Conservation (phyloP, 1,140 invertebrate genomes). For the Heliconius congener region DNA sequence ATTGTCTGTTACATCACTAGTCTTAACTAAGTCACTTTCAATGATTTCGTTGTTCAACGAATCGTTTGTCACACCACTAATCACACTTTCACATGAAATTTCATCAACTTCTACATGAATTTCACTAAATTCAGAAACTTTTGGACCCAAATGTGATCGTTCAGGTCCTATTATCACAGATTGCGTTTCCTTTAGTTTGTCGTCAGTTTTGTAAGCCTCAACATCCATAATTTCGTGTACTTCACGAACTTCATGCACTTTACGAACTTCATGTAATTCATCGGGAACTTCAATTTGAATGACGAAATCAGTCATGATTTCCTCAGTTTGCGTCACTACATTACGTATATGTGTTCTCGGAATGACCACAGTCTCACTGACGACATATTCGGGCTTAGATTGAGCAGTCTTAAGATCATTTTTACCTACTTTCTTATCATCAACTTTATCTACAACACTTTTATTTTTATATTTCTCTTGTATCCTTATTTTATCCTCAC, state of each 20-base stretch:
- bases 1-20: constrained; percentile 41
- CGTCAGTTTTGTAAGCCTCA: constrained; percentile 7
- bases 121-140: constrained; percentile 23
- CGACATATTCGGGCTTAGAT: constrained; percentile 27
- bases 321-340: constrained; percentile 32
- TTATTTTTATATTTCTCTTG: constrained; percentile 27
- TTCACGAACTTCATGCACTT: constrained; percentile 17
- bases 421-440: constrained; percentile 18
- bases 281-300: constrained; percentile 18
- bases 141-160: constrained; percentile 2
- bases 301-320: constrained; percentile 27
- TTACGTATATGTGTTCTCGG: constrained; percentile 24
- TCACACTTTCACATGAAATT: constrained; percentile 23
- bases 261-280: constrained; percentile 19
- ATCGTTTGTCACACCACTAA: constrained; percentile 36
- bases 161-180: constrained; percentile 42
- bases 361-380: constrained; percentile 28
- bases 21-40: constrained; percentile 35
- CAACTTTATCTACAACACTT: constrained; percentile 16
- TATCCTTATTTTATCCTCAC: constrained; percentile 26
- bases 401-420: constrained; percentile 14
- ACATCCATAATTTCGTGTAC: not conserved
- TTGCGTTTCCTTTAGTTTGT: constrained; percentile 21
- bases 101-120: not conserved
- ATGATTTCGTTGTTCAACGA: constrained; percentile 35